These are phyloP conservation scores for Scytalopus superciliaris DNA, from an alignment of 2,113 vertebrate genomes.

Conservation along the genomic window DNA sequence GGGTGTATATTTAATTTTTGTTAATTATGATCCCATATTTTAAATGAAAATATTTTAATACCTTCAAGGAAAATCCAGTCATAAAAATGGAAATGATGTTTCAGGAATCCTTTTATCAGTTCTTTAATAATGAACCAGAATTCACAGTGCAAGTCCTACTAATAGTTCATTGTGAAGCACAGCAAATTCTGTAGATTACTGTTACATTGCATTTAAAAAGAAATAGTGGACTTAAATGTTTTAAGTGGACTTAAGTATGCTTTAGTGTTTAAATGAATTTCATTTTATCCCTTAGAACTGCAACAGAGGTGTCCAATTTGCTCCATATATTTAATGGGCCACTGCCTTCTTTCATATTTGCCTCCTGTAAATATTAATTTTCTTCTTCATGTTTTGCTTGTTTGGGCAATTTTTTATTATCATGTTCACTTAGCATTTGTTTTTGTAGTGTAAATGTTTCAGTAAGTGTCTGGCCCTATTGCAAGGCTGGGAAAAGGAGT, in stretches of 20 bases:
- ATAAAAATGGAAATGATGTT: neutral
- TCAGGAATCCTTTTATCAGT: neutral
- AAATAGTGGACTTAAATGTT: neutral
- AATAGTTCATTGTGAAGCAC: neutral
- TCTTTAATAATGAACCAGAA: neutral
- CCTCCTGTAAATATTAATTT: neutral
- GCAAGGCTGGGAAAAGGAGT: neutral
- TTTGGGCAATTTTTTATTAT: neutral
- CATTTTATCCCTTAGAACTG: neutral
- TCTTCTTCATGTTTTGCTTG: neutral
- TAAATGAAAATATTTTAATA: neutral
- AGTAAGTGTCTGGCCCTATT: neutral
- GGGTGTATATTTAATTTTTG: no score
- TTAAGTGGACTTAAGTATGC: neutral
- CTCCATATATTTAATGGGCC: neutral
- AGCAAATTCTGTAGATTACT: neutral
- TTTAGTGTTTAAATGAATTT: neutral
- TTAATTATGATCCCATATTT: neutral
- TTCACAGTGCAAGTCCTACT: neutral
- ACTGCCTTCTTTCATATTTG: neutral
- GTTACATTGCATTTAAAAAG: neutral
- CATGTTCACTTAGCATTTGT: neutral
- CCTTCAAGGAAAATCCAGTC: neutral
- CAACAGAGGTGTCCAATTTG: neutral
- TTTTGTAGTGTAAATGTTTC: neutral